Percentiles rank a stretch among this genome's conserved stretches.
These are phyloP conservation scores for Portevinia maculata DNA, from an alignment of 2,888 invertebrate species.

Conservation along the genomic window DNA sequence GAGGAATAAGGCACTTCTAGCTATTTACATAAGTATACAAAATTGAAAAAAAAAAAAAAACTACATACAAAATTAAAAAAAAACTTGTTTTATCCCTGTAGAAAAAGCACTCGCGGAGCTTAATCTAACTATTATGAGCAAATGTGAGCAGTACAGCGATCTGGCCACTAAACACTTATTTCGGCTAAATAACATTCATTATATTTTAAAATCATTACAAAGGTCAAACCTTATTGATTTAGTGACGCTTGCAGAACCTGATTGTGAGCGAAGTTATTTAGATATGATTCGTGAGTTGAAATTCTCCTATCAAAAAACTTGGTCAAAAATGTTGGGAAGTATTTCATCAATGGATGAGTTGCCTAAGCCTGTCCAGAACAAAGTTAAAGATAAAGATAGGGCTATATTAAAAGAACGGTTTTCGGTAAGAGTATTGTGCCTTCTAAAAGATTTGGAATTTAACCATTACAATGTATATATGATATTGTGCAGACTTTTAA, in stretches of 20 bases:
- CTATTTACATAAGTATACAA: slow-evolving; percentile 91
- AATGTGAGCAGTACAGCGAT: slow-evolving; percentile 96
- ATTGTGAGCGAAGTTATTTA: slow-evolving; percentile 92
- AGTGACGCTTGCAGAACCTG: slow-evolving; percentile 91
- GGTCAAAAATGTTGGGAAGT: slow-evolving; percentile 91
- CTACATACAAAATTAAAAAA: too few relatives aligned
- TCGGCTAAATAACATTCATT: slow-evolving; percentile 96
- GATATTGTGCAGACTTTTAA: slow-evolving; percentile 90
- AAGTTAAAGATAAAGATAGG: slow-evolving; percentile 93
- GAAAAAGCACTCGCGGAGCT: slow-evolving; percentile 95
- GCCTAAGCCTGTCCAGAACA: slow-evolving; percentile 86
- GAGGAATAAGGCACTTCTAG: slow-evolving; percentile 87
- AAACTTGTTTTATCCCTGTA: too few relatives aligned
- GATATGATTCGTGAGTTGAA: slow-evolving; percentile 94
- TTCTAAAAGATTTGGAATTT: too few relatives aligned
- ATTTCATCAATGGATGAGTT: slow-evolving; percentile 88
- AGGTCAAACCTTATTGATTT: slow-evolving; percentile 92
- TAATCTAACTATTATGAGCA: slow-evolving; percentile 93
- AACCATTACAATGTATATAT: background rate
- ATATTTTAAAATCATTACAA: slow-evolving; percentile 95
- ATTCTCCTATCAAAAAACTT: slow-evolving; percentile 85
- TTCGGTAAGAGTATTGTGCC: slow-evolving; percentile 85
- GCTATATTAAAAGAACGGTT: slow-evolving; percentile 94
- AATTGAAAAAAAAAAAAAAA: too few relatives aligned
- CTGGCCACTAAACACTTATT: slow-evolving; percentile 93